Percentiles rank a stretch among this genome's conserved stretches.
phyloP scores from a whole-genome alignment of 2,888 invertebrate genomes.

The Euphydryas editha region DNA sequence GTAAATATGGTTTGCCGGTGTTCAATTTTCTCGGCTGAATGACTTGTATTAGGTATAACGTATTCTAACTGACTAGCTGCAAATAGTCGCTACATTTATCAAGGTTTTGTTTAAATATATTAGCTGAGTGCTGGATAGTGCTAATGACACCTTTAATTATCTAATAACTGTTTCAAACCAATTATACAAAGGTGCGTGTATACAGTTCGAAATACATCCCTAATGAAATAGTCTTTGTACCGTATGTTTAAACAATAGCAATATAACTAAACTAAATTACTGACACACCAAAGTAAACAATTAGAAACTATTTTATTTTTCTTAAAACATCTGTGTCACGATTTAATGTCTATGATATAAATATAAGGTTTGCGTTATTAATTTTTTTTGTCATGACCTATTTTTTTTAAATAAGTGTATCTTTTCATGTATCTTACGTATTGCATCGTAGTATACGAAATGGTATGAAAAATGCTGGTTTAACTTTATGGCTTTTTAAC shows the following conservation, averaged over 20 bases:
- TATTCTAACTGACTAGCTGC: constrained; percentile 11
- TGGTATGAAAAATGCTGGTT: constrained; percentile 25
- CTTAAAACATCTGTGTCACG: neutral
- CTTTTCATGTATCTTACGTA: constrained; percentile 33
- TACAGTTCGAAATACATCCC: too few species aligned
- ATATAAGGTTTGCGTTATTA: neutral
- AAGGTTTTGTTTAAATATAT: too few species aligned
- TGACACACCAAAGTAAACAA: neutral
- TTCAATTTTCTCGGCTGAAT: constrained; percentile 18
- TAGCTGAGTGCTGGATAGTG: too few species aligned
- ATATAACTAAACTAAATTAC: neutral
- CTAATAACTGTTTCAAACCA: too few species aligned
- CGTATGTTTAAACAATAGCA: neutral
- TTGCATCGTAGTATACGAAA: constrained; percentile 22
- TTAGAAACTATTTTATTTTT: neutral
- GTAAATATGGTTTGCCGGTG: constrained; percentile 20
- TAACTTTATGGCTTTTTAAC: constrained; percentile 21
- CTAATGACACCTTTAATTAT: too few species aligned
- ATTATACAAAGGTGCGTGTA: too few species aligned
- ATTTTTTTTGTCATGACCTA: constrained; percentile 28
- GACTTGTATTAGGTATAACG: constrained; percentile 18
- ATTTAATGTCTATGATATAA: neutral
- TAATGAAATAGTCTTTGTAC: neutral
- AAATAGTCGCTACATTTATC: constrained; percentile 1
- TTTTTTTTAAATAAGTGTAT: constrained; percentile 28